Evolutionary conservation across 1,140 invertebrate genomes (phyloP), one percentile per base, ranked within the genome.

Genomic region (Spodoptera frugiperda): DNA sequence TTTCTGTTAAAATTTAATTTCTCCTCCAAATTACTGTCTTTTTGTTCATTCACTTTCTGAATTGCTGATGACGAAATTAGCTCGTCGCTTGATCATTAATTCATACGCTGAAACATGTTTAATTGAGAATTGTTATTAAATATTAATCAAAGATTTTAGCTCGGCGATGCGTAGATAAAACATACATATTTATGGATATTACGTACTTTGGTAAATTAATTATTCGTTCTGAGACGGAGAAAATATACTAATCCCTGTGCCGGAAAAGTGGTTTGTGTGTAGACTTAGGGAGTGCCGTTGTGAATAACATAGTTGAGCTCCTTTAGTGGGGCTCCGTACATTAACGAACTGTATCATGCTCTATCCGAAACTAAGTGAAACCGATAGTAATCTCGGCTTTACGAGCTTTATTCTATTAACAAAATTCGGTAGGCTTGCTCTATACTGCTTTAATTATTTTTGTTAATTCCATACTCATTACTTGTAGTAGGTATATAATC

Each of bases 1-100:
- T 91, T 89, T 87, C 85, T 87, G 85, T 90, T 90, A 90, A 93
- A 92, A 91, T 91, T 93, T 91, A 89, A 90, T 93, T 92, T 87
- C 80, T 80, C 77, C 67, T 83, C 83, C 86, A 89, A 89, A 91
- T 91, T 91, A 89, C 87, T 90, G 90, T 93, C 90, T 92, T 91
- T 91, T 92, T 89, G 84, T 90, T 87, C 72, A 86, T 89, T 91
- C 87, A 82, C 87, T 91, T 91, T 91, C 84, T 86, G 88, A 91
- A 89, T 93, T 89, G 87, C 84, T 87, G 82, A 91, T 75, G 73
- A 77, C 39, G 71, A 74, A 78, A 81, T 82, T 83, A 85, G 76
- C 73, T 67, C 44, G 78, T 53, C 19, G 51, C 70, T 77, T 81
- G 19, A 82, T 85, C 76, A 82, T 79, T 79, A 79, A 85, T 85